Base-by-base conservation (phyloP, 2,113 vertebrate species). In the Coracopsis vasa region DNA sequence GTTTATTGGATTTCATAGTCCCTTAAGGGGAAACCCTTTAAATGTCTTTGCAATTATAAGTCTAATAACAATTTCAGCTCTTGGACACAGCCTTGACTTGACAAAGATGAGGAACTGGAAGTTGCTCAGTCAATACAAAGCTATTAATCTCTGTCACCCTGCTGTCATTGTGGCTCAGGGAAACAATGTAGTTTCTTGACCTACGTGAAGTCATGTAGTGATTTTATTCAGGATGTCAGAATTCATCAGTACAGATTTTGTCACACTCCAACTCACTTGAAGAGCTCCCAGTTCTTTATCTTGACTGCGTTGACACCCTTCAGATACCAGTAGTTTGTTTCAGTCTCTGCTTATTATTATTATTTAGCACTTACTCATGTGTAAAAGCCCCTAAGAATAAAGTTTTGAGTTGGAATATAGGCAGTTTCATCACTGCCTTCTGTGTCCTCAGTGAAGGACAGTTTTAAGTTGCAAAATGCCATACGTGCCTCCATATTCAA, bases 91-190 rank as follows among this genome's bases (percentile, higher is more conserved):
- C 98, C 98, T 96, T 98, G 98, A 98, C 98, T 98, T 98, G 99
- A 99, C 98, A 99, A 98, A 98, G 98, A 99, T 99, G 99, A 99
- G 99, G 99, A 99, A 99, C 98, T 99, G 95, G 97, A 98, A 99
- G 99, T 99, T 99, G 98, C 98, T 99, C 99, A 98, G 98, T 99
- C 99, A 99, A 99, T 99, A 98, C 98, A 96, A 98, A 98, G 99
- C 99, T 99, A 99, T 99, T 99, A 99, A 99, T 99, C 99, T 99
- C 98, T 99, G 99, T 99, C 99, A 99, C 99, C 99, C 98, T 19
- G 97, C 98, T 98, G 98, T 99, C 98, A 98, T 97, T 94, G 92
- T 81, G 45, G 96, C 97, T 98, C 98, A 98, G 98, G 97, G 97
- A 98, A 98, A 98, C 98, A 98, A 98, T 97, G 97, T 98, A 93